These are phyloP conservation scores for Aphaenogaster ashmeadi DNA, from an alignment of 1,140 invertebrate species.

Conservation along the genomic window DNA sequence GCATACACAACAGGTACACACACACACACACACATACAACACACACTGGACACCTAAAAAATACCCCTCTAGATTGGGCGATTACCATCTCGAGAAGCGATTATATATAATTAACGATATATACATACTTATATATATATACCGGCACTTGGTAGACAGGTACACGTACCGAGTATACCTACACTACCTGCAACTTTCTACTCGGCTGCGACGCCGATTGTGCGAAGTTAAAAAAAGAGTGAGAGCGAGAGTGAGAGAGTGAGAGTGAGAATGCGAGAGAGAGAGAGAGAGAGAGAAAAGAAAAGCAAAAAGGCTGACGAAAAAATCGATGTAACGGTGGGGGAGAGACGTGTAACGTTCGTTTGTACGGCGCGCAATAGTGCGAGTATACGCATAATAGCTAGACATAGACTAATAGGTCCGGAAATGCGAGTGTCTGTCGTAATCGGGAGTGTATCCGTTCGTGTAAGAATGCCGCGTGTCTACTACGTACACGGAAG, in stretches of 20 bases:
- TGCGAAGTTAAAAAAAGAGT: slow-evolving; percentile 39
- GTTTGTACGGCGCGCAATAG: slow-evolving; percentile 48
- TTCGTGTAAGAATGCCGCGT: slow-evolving; percentile 77
- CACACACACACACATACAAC: slow-evolving; percentile 9
- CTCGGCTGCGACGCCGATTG: slow-evolving; percentile 64
- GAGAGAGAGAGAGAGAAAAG: background rate
- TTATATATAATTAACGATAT: slow-evolving; percentile 77
- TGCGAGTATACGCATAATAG: slow-evolving; percentile 66
- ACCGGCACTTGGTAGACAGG: slow-evolving; percentile 74
- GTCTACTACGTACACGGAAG: slow-evolving; percentile 69
- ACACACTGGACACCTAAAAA: slow-evolving; percentile 14
- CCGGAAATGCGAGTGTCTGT: slow-evolving; percentile 69
- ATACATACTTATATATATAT: slow-evolving; percentile 68
- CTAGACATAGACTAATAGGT: slow-evolving; percentile 66
- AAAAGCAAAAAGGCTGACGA: slow-evolving; percentile 21
- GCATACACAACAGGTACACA: background rate
- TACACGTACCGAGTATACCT: slow-evolving; percentile 72
- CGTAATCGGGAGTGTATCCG: slow-evolving; percentile 66
- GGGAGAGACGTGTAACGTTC: slow-evolving; percentile 48
- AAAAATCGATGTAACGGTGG: slow-evolving; percentile 46
- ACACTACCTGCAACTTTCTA: slow-evolving; percentile 71
- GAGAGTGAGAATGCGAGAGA: background rate
- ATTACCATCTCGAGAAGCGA: slow-evolving; percentile 80
- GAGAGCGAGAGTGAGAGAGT: background rate
- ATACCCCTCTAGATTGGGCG: slow-evolving; percentile 78